A percentile compares a stretch with the other conserved stretches of the same genome.
These are phyloP conservation scores for Invenusta paracnida DNA, from an alignment of 2,888 invertebrate genomes.

Conservation along the genomic window DNA sequence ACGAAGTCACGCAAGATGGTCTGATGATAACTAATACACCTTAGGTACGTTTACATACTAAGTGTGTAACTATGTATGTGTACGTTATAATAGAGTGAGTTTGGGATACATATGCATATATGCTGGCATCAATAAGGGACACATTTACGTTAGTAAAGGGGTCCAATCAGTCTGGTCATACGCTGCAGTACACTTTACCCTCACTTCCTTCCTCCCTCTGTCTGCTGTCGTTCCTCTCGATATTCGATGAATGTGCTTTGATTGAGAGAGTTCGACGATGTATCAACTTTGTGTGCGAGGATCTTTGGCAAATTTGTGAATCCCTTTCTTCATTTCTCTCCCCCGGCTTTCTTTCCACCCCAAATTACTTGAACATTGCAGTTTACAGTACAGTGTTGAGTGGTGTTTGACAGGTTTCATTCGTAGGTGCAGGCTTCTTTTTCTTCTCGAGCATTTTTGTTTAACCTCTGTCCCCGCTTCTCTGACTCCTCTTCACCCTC, in stretches of 20 bases:
- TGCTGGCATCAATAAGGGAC: too few relatives aligned
- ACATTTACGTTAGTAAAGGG: neutral
- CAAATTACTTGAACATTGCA: neutral
- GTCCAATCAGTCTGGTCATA: neutral
- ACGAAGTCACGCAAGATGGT: neutral
- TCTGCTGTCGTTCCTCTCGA: neutral
- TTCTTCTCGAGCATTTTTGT: neutral
- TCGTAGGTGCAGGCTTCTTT: too few relatives aligned
- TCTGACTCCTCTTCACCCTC: neutral
- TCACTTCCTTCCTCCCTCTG: neutral
- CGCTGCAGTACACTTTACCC: neutral
- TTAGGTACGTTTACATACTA: neutral
- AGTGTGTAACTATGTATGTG: neutral
- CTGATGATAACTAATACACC: neutral
- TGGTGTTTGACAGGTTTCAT: constrained; percentile 25
- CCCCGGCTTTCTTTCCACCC: neutral
- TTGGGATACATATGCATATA: too few relatives aligned
- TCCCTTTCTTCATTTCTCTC: neutral
- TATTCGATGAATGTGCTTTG: too few relatives aligned
- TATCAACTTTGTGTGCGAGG: too few relatives aligned
- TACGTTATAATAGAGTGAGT: neutral
- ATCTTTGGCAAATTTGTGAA: too few relatives aligned
- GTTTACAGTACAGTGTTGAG: too few relatives aligned
- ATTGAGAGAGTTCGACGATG: too few relatives aligned
- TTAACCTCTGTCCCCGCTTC: neutral